A percentile compares a stretch with the other conserved stretches of the same genome.
These are phyloP conservation scores for Sebastes aleutianus DNA, from an alignment of 2,797 vertebrate species.

Conservation along the genomic window DNA sequence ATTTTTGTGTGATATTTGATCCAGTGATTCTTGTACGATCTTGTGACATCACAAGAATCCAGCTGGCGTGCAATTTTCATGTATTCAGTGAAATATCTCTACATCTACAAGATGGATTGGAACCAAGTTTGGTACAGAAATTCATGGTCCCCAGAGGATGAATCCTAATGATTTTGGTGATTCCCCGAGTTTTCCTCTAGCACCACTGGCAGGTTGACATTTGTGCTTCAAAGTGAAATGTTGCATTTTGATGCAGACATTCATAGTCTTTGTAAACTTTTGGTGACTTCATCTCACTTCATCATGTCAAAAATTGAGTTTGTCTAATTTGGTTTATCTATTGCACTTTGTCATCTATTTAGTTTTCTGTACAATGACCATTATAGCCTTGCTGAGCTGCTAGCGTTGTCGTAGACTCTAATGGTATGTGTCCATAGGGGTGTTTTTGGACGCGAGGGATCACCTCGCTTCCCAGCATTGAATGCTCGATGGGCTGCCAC, in stretches of 20 bases:
- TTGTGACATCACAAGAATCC: too few species aligned
- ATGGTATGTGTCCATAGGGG: too few species aligned
- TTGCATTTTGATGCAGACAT: background rate
- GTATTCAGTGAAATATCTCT: background rate
- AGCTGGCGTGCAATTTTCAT: too few species aligned
- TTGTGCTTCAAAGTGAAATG: background rate
- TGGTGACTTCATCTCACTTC: background rate
- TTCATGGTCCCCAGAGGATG: background rate
- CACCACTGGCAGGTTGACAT: background rate
- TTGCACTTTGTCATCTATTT: background rate
- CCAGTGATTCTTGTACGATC: too few species aligned
- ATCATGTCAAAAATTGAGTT: background rate
- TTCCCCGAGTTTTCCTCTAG: too few species aligned
- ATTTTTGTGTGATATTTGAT: too few species aligned
- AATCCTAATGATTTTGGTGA: background rate
- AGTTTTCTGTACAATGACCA: background rate
- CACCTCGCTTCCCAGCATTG: too few species aligned
- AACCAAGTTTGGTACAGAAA: background rate
- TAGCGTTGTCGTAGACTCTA: background rate
- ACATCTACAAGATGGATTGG: background rate
- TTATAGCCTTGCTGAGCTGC: background rate
- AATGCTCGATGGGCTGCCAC: too few species aligned
- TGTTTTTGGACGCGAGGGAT: too few species aligned
- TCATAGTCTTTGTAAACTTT: too few species aligned
- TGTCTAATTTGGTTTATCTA: background rate